Evolutionary conservation across 2,797 vertebrate genomes (phyloP), one percentile per base, ranked within the genome.

Genomic region (Manis crassicaudata): DNA sequence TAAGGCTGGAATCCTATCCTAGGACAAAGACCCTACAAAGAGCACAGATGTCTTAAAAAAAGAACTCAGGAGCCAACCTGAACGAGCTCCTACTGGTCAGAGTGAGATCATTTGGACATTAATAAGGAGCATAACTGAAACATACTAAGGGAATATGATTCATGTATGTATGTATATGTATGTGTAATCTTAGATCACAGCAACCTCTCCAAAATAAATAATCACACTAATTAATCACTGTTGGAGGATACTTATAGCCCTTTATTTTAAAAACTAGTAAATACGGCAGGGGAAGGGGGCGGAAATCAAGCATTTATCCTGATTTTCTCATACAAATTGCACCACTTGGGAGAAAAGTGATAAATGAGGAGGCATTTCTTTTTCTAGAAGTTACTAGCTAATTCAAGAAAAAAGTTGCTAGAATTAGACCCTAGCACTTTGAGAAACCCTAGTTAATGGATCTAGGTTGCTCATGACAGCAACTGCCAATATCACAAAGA

Each of bases 261-360:
- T 37, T 80, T 63, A 70, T 35, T 80, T 88, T 94, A 27, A 87
- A 87, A 83, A 82, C 43, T 18, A 62, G n/a, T 65, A 83, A 87
- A 54, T 58, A 16, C 1, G 37, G 5, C 37, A 5, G 37, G 37
- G 43, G 13, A 29, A 14, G 56, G 10, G 10, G 46, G 46, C 32
- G 20, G 32, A 52, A 62, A 50, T 65, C 11, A 70, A 76, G 11
- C 25, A 54, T 56, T 75, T 63, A 37, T 83, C 46, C 6, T 77
- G 52, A 72, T 56, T 73, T 84, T 68, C 40, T 62, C 68, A 37
- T 13, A 65, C 4, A 67, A 88, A 60, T 12, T 93, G 12, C 21
- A 63, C 43, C 46, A 18, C 27, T 70, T 77, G 13, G 54, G 29
- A 70, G 32, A 91, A 94, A 63, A 88, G 67, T 5, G 60, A 1